Percentiles rank a stretch among this genome's conserved stretches.
phyloP scores from a whole-genome alignment of 2,797 vertebrate species.

The Hydrophis major region DNA sequence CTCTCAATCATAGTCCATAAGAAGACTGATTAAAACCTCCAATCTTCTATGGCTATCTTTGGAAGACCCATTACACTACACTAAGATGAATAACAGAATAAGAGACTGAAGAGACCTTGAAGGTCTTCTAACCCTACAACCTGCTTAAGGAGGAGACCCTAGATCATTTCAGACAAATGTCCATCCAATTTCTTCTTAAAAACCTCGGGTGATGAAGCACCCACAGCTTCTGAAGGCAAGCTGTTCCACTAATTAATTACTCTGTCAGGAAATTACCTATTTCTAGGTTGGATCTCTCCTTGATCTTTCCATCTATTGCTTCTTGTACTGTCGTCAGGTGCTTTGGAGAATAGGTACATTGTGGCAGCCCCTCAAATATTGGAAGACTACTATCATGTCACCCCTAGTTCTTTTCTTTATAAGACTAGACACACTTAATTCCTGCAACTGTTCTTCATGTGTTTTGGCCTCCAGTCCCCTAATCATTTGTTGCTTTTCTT shows the following conservation, averaged over 20 bases:
- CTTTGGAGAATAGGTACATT: background rate
- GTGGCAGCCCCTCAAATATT: background rate
- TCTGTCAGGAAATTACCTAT: background rate
- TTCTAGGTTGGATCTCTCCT: background rate
- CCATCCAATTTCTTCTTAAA: background rate
- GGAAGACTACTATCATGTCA: background rate
- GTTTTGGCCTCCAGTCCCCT: background rate
- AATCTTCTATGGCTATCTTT: background rate
- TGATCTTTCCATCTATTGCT: background rate
- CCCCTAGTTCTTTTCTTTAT: background rate
- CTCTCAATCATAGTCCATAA: background rate
- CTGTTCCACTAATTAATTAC: background rate
- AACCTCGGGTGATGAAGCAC: background rate
- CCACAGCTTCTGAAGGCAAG: background rate
- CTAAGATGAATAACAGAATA: background rate
- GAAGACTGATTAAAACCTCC: background rate
- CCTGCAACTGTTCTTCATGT: background rate
- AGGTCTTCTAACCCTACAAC: background rate
- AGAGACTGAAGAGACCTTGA: background rate
- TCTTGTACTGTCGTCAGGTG: background rate
- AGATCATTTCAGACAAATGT: background rate
- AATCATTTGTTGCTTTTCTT: background rate
- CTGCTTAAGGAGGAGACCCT: background rate
- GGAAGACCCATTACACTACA: background rate
- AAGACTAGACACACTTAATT: background rate